Evolutionary conservation across 2,888 invertebrate species (phyloP), one percentile per base, ranked within the genome.

Genomic region (Sesia bembeciformis): DNA sequence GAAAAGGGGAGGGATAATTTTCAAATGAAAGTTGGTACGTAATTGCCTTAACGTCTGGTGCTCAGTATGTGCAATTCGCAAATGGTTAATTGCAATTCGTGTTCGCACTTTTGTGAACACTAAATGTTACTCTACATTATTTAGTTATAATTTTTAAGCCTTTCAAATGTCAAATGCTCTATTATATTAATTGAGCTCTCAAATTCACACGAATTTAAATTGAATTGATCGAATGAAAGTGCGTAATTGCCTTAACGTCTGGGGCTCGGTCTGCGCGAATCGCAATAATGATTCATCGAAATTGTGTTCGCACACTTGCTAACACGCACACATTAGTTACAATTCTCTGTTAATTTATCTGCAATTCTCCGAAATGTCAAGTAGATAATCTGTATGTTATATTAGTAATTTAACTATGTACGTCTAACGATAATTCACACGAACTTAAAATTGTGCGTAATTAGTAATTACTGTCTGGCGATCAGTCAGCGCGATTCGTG

Each of bases 1-100:
- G 23, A 23, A 23, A 23, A 1, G 23, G 2, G 23, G 2, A 23
- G 23, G 23, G 23, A 23, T 23, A 23, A 2, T 23, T 23, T 23
- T 56, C 53, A 60, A 62, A 61, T 60, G 59, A 61, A 68, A 56
- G 70, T 78, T 79, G 78, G 77, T 72, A 58, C 62, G 67, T 72
- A 67, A 68, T 72, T 67, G 73, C 60, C 59, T 59, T 67, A 73
- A 74, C 62, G 70, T 70, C 68, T 67, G 52, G 60, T 64, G 62
- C 63, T 68, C 65, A 55, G 67, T 72, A 67, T 69, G 63, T 61
- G 23, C 5, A 54, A 60, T 58, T 59, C 60, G 62, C 62, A 62
- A 75, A 74, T 73, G 69, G 70, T 74, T 66, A 63, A 68, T 71
- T 70, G 63, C 79, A 81, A 78, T 78, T 73, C 23, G 70, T 69